Evolutionary conservation across 2,113 vertebrate species (phyloP).

Genomic region (Cryptotis parvus): DNA sequence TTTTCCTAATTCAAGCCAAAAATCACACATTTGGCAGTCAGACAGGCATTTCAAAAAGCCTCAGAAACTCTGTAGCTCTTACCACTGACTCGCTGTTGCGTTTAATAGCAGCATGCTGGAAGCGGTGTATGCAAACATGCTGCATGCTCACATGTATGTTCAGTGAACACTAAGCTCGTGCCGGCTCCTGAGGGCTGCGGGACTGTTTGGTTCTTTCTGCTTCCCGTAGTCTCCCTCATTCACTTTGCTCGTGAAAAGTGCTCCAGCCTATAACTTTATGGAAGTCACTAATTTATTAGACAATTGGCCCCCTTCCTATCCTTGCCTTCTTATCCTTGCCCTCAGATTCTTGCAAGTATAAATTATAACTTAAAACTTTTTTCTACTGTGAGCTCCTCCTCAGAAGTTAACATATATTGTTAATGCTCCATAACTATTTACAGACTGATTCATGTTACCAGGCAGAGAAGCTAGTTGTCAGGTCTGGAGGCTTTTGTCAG

Average conservation of each 20-base stretch:
- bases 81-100: no score
- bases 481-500: neutral
- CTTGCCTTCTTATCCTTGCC: neutral
- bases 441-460: neutral
- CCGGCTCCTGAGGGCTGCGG: no score
- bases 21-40: neutral
- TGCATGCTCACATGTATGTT: neutral
- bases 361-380: neutral
- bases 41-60: no score
- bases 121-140: no score
- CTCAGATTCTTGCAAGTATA: neutral
- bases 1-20: neutral
- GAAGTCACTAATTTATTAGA: neutral
- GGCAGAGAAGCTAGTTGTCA: neutral
- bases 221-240: no score
- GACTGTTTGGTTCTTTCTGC: no score
- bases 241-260: neutral
- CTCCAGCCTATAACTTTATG: neutral
- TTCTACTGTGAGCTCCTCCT: neutral
- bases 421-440: constrained; percentile 48
- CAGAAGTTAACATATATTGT: neutral
- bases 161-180: no score
- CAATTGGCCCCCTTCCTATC: no score
- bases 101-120: no score
- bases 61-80: no score